Evolutionary conservation across 2,113 vertebrate genomes (phyloP), one percentile per base, ranked within the genome.

Genomic region (Eurystomus gularis): DNA sequence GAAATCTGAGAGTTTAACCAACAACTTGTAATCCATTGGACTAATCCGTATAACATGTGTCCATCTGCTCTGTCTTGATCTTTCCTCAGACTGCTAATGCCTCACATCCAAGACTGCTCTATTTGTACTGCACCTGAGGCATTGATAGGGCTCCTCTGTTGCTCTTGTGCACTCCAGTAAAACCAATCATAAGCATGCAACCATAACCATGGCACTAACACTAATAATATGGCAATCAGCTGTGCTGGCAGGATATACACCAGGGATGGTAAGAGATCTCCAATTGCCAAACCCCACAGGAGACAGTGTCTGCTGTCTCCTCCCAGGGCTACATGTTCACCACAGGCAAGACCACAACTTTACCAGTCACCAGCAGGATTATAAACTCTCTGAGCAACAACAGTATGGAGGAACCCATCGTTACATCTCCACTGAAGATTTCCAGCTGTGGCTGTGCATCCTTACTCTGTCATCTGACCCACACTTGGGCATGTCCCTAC

Each of bases 1-100:
- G 87, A 82, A 93, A 95, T 90, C 78, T 33, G 31, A 71, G 65
- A 85, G 18, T 93, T 93, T 96, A 90, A 85, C 90, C 37, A 95
- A 82, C 61, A 93, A 80, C 1, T 90, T 58, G 61, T 80, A 94
- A 97, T 95, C 93, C 9, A 4, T 7, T 40, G 70, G 33, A 68
- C 70, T 96, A 96, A 96, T 96, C 92, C 62, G 58, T 39, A 42
- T 37, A 91, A 25, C 90, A 73, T 25, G 42, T 23, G 58, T 48
- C 82, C 82, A 92, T 89, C 92, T 96, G 87, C 42, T 77, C 17
- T 78, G 55, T 88, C 48, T 3, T 71, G 55, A 84, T 78, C 80
- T 71, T 64, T 62, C 28, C 83, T 88, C 76, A 68, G 76, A 55
- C 31, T 69, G 71, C 26, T 73, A 79, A 70, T 0, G 3, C 66